Evolutionary conservation across 2,113 vertebrate genomes (phyloP), one percentile per base, ranked within the genome.

Genomic region (Microcebus murinus): DNA sequence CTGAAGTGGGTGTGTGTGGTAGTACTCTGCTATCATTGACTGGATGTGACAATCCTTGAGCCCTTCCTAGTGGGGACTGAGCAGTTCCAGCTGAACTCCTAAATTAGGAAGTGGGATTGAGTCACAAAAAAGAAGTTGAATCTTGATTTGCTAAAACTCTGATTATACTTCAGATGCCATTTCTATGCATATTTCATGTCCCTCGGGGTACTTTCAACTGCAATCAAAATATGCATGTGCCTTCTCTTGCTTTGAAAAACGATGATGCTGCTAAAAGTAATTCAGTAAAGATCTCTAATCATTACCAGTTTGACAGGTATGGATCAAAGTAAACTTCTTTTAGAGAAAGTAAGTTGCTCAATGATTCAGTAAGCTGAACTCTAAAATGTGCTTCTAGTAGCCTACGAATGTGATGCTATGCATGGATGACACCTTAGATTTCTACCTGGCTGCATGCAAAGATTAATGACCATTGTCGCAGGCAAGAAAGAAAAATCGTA

Each of bases 401-500:
- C 45, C 94, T 97, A 36, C 95, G 96, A 83, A 57, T 98, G 88
- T 96, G 97, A 95, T 90, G 83, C 73, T 96, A 94, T 88, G 95
- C 94, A 85, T 90, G 97, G 94, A 94, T 97, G 97, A 96, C 82
- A 98, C 57, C 89, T 98, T 87, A 57, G 83, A 85, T 98, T 98
- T 98, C 97, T 70, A 97, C 98, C 98, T 98, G 91, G 97, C 97
- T 83, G 4, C 90, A 97, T 98, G 94, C 92, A 96, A 98, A 98
- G 98, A 98, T 98, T 98, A 97, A 98, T 97, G 97, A 97, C 65
- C 87, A 45, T 57, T 98, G 97, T 97, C 55, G 21, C 31, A 21
- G 2, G 42, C 95, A 97, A 97, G 96, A 97, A 98, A 98, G 97
- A 98, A 98, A 98, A 98, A 98, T 97, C 10, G 50, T 96, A 93